Percentiles rank a stretch among this genome's conserved stretches.
These are phyloP conservation scores for Pygocentrus nattereri DNA, from an alignment of 2,797 vertebrate species.

Conservation along the genomic window DNA sequence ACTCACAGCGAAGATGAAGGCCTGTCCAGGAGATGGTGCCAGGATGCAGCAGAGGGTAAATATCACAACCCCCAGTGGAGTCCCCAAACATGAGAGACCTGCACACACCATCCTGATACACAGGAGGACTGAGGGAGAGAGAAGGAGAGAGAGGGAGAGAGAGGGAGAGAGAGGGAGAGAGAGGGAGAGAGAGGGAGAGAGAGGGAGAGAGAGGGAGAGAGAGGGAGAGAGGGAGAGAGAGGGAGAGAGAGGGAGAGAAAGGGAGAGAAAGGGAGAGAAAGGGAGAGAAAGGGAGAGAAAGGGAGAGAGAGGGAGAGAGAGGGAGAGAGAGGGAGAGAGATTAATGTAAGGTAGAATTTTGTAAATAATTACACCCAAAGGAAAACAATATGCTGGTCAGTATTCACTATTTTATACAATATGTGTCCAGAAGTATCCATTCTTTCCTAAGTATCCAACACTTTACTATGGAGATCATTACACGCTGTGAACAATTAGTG, in stretches of 20 bases:
- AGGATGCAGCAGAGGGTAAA: conserved; percentile 66
- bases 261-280: background rate
- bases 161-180: too few species aligned
- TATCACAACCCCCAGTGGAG: conserved; percentile 58
- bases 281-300: background rate
- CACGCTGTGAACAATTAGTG: too few species aligned
- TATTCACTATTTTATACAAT: too few species aligned
- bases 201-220: background rate
- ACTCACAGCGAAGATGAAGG: conserved; percentile 83
- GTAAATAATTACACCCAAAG: too few species aligned
- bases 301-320: background rate
- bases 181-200: background rate
- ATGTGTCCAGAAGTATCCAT: too few species aligned
- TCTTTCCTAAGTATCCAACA: too few species aligned
- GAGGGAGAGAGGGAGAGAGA: background rate
- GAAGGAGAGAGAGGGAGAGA: background rate
- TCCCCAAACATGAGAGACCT: conserved; percentile 40
- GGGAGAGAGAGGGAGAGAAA: background rate
- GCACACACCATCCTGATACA: conserved; percentile 65
- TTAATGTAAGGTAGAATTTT: background rate
- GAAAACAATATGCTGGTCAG: too few species aligned
- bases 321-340: background rate
- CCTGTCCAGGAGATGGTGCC: conserved; percentile 68
- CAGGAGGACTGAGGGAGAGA: background rate
- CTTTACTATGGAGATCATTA: too few species aligned